Percentiles rank a stretch among this genome's conserved stretches.
Conservation (phyloP, 2,888 invertebrate species). For the Ennomos erosarius region DNA sequence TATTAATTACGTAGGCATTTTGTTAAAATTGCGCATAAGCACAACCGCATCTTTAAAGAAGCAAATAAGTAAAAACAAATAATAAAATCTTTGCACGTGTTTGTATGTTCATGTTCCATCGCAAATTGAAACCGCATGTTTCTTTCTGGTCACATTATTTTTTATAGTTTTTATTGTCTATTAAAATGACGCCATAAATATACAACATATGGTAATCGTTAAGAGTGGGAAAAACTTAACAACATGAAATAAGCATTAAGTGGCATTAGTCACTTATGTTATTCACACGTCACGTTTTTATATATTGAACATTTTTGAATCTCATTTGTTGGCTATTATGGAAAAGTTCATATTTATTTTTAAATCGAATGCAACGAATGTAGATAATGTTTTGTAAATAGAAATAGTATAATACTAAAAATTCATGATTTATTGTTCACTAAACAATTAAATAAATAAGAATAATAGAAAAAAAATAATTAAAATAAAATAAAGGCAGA, state of each 20-base stretch:
- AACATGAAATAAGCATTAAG: conserved; percentile 55
- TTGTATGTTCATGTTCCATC: conserved; percentile 9
- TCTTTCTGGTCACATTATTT: conserved; percentile 29
- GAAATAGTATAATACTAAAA: too few relatives aligned
- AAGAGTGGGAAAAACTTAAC: conserved; percentile 53
- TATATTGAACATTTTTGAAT: not conserved
- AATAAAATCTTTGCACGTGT: conserved; percentile 21
- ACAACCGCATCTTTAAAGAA: conserved; percentile 2
- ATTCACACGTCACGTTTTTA: too few relatives aligned
- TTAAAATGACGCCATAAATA: conserved; percentile 50
- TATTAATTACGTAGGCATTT: too few relatives aligned
- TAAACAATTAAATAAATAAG: too few relatives aligned
- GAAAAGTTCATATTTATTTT: too few relatives aligned
- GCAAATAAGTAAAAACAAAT: not conserved
- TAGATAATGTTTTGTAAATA: too few relatives aligned
- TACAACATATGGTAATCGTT: conserved; percentile 62
- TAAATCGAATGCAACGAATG: too few relatives aligned
- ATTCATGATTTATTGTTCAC: too few relatives aligned
- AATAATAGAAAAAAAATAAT: too few relatives aligned
- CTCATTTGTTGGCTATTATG: too few relatives aligned
- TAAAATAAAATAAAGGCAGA: too few relatives aligned
- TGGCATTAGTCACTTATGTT: conserved; percentile 44
- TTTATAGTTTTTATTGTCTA: conserved; percentile 50
- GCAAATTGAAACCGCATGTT: conserved; percentile 67
- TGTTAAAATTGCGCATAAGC: not conserved